Evolutionary conservation across 2,888 invertebrate species (phyloP).

Genomic region (Pristionchus mayeri): DNA sequence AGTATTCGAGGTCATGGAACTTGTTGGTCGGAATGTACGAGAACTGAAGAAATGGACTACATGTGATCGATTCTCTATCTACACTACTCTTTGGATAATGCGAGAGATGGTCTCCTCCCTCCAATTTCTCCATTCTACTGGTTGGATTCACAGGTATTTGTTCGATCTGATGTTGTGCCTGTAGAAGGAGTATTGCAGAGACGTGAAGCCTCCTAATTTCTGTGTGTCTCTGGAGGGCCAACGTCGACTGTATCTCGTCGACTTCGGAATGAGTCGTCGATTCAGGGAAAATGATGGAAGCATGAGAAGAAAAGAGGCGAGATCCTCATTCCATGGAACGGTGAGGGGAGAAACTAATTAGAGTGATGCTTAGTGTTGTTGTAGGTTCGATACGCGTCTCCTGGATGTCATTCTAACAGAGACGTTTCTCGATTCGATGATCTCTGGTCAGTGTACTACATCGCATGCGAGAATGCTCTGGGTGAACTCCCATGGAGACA

Average conservation of each 20-base stretch:
- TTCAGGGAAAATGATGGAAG: conserved; percentile 16
- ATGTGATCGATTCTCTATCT: conserved; percentile 57
- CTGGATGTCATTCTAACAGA: conserved; percentile 60
- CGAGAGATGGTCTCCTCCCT: conserved; percentile 60
- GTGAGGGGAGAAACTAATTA: not conserved
- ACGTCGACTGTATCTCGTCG: conserved; percentile 56
- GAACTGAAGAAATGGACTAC: conserved; percentile 59
- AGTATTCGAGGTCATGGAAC: conserved; percentile 59
- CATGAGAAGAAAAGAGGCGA: conserved; percentile 15
- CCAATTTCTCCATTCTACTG: conserved; percentile 58
- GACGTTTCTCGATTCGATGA: conserved; percentile 65
- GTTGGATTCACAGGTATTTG: conserved; percentile 62
- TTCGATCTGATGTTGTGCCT: not conserved
- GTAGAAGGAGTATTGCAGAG: conserved; percentile 7
- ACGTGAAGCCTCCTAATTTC: conserved; percentile 69
- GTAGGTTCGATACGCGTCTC: conserved; percentile 61
- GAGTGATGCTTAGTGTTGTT: not conserved
- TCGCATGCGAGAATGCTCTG: conserved; percentile 64
- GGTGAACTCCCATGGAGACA: conserved; percentile 63
- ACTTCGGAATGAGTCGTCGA: conserved; percentile 61
- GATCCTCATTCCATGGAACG: conserved; percentile 38
- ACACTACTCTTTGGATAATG: conserved; percentile 62
- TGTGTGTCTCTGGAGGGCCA: conserved; percentile 59
- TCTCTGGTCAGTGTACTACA: conserved; percentile 67
- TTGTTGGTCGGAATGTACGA: conserved; percentile 62